phyloP scores from a whole-genome alignment of 2,888 invertebrate species.

The Drosophila fulvimacula region DNA sequence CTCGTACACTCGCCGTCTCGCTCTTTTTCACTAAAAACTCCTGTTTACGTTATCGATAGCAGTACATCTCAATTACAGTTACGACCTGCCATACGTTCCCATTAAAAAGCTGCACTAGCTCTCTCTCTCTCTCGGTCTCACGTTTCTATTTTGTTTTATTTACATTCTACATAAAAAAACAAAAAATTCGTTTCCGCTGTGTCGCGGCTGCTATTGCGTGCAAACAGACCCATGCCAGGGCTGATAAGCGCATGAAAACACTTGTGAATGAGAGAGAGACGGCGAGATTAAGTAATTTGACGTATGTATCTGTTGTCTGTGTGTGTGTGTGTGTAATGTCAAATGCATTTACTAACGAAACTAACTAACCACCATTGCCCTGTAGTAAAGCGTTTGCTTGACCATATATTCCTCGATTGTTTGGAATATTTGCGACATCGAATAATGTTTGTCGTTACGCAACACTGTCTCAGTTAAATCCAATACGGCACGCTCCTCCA shows the following conservation, averaged over 20 bases:
- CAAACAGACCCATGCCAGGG: background rate
- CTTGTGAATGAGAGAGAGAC: background rate
- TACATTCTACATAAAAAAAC: background rate
- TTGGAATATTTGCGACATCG: slow-evolving; percentile 86
- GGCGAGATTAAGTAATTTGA: background rate
- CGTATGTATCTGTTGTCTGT: background rate
- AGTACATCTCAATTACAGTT: slow-evolving; percentile 20
- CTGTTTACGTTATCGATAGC: slow-evolving; percentile 18
- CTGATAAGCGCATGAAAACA: slow-evolving; percentile 13
- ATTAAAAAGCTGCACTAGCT: slow-evolving; percentile 15
- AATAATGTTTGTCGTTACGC: slow-evolving; percentile 86
- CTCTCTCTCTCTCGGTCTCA: background rate
- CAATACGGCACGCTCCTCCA: slow-evolving; percentile 86
- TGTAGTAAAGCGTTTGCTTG: slow-evolving; percentile 88
- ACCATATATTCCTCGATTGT: slow-evolving; percentile 88
- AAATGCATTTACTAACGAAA: background rate
- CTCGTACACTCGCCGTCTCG: background rate
- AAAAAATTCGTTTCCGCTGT: slow-evolving; percentile 27
- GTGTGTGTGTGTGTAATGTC: background rate
- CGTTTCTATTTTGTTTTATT: background rate
- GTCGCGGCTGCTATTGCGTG: background rate
- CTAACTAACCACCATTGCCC: slow-evolving; percentile 88
- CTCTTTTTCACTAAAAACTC: background rate
- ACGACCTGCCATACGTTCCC: slow-evolving; percentile 32
- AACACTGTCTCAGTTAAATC: slow-evolving; percentile 89